Base-by-base conservation (phyloP, 2,797 vertebrate genomes). In the Paedocypris micromegethes region DNA sequence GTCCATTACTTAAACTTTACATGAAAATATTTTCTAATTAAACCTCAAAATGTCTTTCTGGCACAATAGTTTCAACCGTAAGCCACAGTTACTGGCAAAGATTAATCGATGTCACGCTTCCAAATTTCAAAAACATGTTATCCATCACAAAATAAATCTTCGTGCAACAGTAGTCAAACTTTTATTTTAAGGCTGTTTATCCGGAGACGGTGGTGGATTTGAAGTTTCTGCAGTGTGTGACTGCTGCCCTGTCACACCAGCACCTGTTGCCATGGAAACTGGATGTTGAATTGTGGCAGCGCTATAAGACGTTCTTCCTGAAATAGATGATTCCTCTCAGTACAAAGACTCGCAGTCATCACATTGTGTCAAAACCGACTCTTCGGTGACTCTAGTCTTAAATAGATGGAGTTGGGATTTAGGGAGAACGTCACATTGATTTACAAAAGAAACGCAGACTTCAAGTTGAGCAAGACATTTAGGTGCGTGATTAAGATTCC, bases 211-310 rank as follows among this genome's bases (percentile, higher is more conserved):
- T 54, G 46, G 42, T 49, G 73, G 5, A 54, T 63, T 54, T 71
- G 68, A 55, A n/a, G 59, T 57, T 70, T 63, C 58, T 63, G 72
- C 67, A 60, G 77, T 59, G 49, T 52, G 49, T 79, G 76, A 76
- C 60, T 68, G 74, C 76, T 76, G 69, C 69, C 63, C 72, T 37
- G 49, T 77, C 73, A 72, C 66, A 74, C 66, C 61, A 39, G 69
- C 77, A 79, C 77, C 72, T 4, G 85, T 89, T 84, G 72, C 85
- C 82, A 81, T 84, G 85, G 86, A 77, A 86, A 89, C 89, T 78
- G 74, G 76, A 82, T 78, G 81, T 83, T 83, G 78, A 81, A 82
- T 79, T 64, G 80, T 82, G 76, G 72, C 79, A 67, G 76, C 51
- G 74, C 72, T 41, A 49, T 77, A 77, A 82, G 78, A 76, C 75